These are phyloP conservation scores for Burhinus oedicnemus DNA, from an alignment of 2,113 vertebrate genomes.

Conservation along the genomic window DNA sequence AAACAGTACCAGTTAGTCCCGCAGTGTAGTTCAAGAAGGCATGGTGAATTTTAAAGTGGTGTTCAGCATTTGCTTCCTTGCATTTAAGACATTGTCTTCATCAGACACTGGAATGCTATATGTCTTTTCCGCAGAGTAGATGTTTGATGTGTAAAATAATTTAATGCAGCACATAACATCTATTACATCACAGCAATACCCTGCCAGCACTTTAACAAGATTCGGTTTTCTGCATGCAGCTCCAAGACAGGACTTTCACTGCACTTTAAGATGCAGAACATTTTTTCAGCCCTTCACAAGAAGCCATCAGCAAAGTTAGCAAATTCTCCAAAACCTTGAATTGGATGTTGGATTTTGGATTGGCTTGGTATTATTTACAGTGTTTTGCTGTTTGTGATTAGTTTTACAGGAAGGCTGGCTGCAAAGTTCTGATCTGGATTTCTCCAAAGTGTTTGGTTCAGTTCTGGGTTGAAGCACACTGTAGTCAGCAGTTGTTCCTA, in stretches of 20 bases:
- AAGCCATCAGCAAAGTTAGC: neutral
- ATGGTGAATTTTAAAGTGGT: neutral
- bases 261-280: neutral
- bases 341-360: neutral
- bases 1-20: neutral
- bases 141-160: neutral
- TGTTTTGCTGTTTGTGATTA: constrained; percentile 29
- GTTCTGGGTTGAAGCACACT: neutral
- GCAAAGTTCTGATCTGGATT: constrained; percentile 5
- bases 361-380: neutral
- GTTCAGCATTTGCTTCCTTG: neutral
- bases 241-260: neutral
- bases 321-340: neutral
- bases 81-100: neutral
- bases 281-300: neutral
- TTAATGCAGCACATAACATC: neutral
- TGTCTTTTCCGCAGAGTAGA: neutral
- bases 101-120: neutral
- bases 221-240: neutral
- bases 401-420: neutral
- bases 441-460: constrained; percentile 14
- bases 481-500: constrained; percentile 35
- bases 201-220: neutral
- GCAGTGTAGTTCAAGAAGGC: neutral
- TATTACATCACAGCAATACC: neutral